Base-by-base conservation (phyloP, 2,113 vertebrate genomes). In the Ochotona princeps region DNA sequence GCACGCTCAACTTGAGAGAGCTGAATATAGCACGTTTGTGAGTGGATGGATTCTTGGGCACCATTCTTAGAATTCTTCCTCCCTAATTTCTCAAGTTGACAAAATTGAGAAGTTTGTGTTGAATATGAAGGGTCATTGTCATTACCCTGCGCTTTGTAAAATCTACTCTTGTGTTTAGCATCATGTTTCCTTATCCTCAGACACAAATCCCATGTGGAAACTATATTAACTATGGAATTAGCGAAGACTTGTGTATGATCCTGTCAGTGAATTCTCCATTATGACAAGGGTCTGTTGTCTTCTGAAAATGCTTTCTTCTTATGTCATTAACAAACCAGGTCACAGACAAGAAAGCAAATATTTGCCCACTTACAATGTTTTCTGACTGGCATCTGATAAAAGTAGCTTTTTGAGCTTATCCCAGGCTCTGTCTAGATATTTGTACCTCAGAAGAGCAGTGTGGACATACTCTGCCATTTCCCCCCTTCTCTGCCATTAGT, bases 21-120 rank as follows among this genome's bases (percentile, higher is more conserved):
- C 51, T 30, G 0, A 8, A 30, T 13, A 21, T 30, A 15, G 6
- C 2, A 1, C 13, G 30, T 30, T 1, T 26, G 25, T 26, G 1
- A 30, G 8, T 10, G 8, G 30, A 49, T 6, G 7, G 17, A 78
- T 15, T 15, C 21, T 32, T 73, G 61, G 21, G 4, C 20, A 49
- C 38, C 13, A 0, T 10, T n/a, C 57, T 7, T 21, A 26, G 49
- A 25, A 69, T 65, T 82, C 32, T 35, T 30, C 18, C 14, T 26
- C 8, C 49, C 21, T 3, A 15, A 57, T 38, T 8, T 8, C 20
- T 38, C 26, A 35, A 17, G 44, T 2, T 65, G 70, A 13, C 28
- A 65, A 57, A 69, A 82, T 5, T 10, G 17, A 69, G 76, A 79
- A 5, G 5, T 21, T 66, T 17, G 18, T 20, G 44, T 89, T 75